phyloP scores from a whole-genome alignment of 1,140 invertebrate species.

The Saccostrea glomerata region DNA sequence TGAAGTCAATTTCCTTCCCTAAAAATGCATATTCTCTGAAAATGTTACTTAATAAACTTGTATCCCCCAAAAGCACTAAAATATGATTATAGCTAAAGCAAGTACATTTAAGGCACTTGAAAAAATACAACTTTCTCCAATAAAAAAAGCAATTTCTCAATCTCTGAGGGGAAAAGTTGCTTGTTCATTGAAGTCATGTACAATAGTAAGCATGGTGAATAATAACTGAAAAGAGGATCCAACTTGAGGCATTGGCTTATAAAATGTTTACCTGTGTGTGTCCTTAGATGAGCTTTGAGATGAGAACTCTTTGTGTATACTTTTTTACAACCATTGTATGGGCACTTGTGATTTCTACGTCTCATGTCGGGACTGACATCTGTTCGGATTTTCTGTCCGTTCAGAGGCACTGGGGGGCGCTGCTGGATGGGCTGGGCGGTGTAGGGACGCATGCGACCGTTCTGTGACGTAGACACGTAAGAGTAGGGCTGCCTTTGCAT shows the following conservation, averaged over 20 bases:
- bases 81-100: too few species aligned
- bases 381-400: constrained; percentile 56
- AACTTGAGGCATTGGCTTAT: neutral
- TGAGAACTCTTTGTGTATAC: constrained; percentile 99
- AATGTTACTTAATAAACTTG: too few species aligned
- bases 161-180: too few species aligned
- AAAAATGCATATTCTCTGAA: too few species aligned
- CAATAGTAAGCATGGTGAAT: too few species aligned
- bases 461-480: constrained; percentile 53
- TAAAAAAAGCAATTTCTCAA: too few species aligned
- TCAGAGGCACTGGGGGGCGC: constrained; percentile 47
- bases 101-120: too few species aligned
- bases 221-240: too few species aligned
- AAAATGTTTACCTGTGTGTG: constrained; percentile 93
- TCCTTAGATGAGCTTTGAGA: constrained; percentile 97
- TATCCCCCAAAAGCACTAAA: too few species aligned
- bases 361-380: constrained; percentile 74
- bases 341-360: constrained; percentile 82
- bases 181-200: too few species aligned
- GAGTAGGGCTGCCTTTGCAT: constrained; percentile 58
- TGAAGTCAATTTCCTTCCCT: neutral
- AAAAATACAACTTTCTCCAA: too few species aligned
- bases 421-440: constrained; percentile 62
- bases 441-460: constrained; percentile 62
- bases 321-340: constrained; percentile 96